These are phyloP conservation scores for Gavia stellata DNA, from an alignment of 2,113 vertebrate species.

Conservation along the genomic window DNA sequence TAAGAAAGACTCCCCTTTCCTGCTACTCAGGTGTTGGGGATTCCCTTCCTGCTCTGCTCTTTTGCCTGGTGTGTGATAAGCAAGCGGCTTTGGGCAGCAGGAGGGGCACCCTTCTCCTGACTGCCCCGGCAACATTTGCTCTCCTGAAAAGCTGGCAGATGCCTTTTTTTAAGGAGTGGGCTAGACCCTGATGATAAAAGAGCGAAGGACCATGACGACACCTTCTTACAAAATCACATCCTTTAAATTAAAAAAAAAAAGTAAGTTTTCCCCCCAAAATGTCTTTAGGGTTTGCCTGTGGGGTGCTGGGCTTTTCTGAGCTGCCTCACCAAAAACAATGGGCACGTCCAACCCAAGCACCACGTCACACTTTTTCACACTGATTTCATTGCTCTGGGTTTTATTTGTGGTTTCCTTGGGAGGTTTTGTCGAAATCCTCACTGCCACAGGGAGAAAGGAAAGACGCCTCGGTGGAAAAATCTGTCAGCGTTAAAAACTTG, in stretches of 20 bases:
- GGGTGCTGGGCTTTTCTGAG: not conserved
- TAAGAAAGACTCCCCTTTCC: not conserved
- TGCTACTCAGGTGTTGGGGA: no score
- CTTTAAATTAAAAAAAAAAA: not conserved
- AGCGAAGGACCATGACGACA: not conserved
- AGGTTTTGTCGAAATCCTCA: not conserved
- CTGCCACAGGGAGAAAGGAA: not conserved
- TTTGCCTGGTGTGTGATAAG: not conserved
- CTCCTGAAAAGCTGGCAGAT: not conserved
- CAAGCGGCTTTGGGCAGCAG: not conserved
- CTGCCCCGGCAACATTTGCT: not conserved
- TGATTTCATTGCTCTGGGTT: not conserved
- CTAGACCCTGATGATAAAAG: not conserved
- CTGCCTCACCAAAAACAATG: not conserved
- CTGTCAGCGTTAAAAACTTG: not conserved
- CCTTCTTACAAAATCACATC: not conserved
- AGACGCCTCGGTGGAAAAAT: not conserved
- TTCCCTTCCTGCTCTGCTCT: not conserved
- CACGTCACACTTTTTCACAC: not conserved
- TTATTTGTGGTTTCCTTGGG: not conserved
- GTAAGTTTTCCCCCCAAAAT: rapidly evolving
- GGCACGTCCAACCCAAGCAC: not conserved
- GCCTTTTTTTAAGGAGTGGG: not conserved
- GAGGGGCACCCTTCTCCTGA: not conserved
- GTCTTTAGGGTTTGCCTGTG: not conserved